A percentile compares a stretch with the other conserved stretches of the same genome.
phyloP scores from a whole-genome alignment of 2,888 invertebrate species.

The Lepidocyrtoides sp. region DNA sequence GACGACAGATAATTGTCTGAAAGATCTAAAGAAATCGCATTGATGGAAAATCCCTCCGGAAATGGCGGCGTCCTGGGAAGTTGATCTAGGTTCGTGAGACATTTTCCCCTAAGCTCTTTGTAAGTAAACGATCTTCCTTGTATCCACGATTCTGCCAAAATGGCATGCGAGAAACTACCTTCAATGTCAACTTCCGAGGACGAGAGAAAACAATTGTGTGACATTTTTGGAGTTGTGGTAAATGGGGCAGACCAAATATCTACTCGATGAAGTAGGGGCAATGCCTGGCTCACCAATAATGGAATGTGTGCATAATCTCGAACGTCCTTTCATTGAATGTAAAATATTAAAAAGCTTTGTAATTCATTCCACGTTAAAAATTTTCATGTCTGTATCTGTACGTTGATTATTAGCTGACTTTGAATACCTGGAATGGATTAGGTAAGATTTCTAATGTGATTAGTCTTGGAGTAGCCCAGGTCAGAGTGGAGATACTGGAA shows the following conservation, averaged over 20 bases:
- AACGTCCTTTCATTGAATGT: conserved; percentile 78
- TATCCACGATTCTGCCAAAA: conserved; percentile 58
- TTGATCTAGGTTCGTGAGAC: conserved; percentile 80
- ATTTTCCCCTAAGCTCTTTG: conserved; percentile 80
- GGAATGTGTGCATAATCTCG: conserved; percentile 84
- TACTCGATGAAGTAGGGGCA: conserved; percentile 81
- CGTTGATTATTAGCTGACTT: no score
- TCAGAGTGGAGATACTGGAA: conserved; percentile 81
- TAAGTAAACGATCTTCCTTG: conserved; percentile 66
- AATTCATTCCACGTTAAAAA: no score
- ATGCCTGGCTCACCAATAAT: conserved; percentile 77
- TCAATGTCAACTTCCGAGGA: conserved; percentile 66
- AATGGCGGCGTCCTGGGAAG: conserved; percentile 76
- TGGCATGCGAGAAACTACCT: conserved; percentile 52
- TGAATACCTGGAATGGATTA: conserved; percentile 84
- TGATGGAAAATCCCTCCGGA: conserved; percentile 58
- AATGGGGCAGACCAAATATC: conserved; percentile 83
- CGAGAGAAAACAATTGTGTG: conserved; percentile 71
- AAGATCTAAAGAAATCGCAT: conserved; percentile 81
- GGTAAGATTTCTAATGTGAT: conserved; percentile 83
- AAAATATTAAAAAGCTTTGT: no score
- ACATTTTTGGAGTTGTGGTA: conserved; percentile 53
- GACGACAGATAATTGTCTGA: conserved; percentile 84
- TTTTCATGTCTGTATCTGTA: no score
- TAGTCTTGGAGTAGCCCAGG: conserved; percentile 82